Evolutionary conservation across 1,140 invertebrate species (phyloP), one percentile per base, ranked within the genome.

Genomic region (Holcopasites calliopsidis): DNA sequence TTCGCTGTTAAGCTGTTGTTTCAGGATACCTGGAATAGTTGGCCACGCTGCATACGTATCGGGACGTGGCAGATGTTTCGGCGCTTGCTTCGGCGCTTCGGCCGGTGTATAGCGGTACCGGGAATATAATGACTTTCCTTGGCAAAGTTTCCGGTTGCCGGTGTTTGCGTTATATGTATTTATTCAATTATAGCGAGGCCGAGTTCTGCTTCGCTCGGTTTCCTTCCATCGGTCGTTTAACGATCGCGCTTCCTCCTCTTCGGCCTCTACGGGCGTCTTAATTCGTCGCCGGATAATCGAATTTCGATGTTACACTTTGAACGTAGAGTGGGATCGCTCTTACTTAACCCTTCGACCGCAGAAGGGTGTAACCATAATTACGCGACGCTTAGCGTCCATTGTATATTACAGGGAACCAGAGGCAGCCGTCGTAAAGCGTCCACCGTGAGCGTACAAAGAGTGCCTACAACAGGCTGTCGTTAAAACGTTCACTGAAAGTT

Each of bases 1-100:
- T 47, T 52, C 44, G 28, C 54, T 64, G 68, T 82, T 82, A 77
- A 40, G 55, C 58, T 44, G 72, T 68, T 60, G 73, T 52, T 68
- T 42, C 42, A 21, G 13, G 42, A 40, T 69, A 65, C 21, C 28
- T 60, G 42, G n/a, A 58, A 54, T 31, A 65, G 42, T 75, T 68
- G 31, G 52, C 58, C 8, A 28, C 54, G 38, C 57, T 33, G 64
- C 35, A 21, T 3, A 13, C 23, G 21, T 68, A 74, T 75, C 65
- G 44, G 69, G 38, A 49, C 18, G 54, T 60, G n/a, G n/a, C n/a
- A n/a, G 42, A 60, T 57, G 28, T 73, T 65, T 21, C 3, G 40
- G 33, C 4, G 3, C 26, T 16, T 55, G 21, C 50, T 50, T 21
- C 5, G 13, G 31, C 6, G 57, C 33, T 52, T 50, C 58, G 16